A percentile compares a stretch with the other conserved stretches of the same genome.
These are phyloP conservation scores for Cordilura impudica DNA, from an alignment of 2,888 invertebrate species.

Conservation along the genomic window DNA sequence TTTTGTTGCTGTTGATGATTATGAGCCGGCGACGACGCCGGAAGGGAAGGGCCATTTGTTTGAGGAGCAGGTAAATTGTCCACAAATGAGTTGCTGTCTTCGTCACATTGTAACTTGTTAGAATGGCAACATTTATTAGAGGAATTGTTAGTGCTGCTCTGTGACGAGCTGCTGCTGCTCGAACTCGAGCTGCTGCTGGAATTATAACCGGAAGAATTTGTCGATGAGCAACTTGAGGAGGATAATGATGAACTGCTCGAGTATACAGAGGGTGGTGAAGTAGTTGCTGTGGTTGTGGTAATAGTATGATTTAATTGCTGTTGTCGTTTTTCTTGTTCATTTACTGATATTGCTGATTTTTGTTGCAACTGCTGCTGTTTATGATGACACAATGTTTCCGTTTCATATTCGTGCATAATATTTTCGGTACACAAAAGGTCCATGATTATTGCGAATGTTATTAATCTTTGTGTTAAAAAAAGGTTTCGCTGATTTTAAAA, in stretches of 20 bases:
- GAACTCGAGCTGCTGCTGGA: constrained; percentile 62
- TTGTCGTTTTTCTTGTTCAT: constrained; percentile 25
- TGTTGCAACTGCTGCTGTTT: constrained; percentile 41
- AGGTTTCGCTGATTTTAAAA: background rate
- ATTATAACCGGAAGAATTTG: constrained; percentile 65
- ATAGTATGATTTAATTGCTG: constrained; percentile 28
- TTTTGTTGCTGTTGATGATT: constrained; percentile 33
- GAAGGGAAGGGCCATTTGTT: constrained; percentile 1
- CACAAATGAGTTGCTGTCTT: constrained; percentile 44
- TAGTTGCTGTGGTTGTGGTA: constrained; percentile 31
- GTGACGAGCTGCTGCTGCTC: constrained; percentile 35
- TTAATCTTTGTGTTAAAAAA: background rate
- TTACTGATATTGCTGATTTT: constrained; percentile 16
- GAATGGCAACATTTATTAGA: constrained; percentile 35
- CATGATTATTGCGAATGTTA: constrained; percentile 73
- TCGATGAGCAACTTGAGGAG: constrained; percentile 60
- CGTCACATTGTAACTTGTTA: constrained; percentile 52
- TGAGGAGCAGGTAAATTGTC: constrained; percentile 29
- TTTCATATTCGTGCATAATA: constrained; percentile 77
- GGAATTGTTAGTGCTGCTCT: constrained; percentile 42
- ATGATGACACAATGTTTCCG: constrained; percentile 63
- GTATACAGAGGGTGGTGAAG: constrained; percentile 57
- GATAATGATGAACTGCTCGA: constrained; percentile 57
- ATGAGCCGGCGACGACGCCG: constrained; percentile 16
- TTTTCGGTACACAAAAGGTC: constrained; percentile 82